A percentile compares a stretch with the other conserved stretches of the same genome.
Conservation (phyloP, 2,113 vertebrate genomes). For the Anoplopoma fimbria region DNA sequence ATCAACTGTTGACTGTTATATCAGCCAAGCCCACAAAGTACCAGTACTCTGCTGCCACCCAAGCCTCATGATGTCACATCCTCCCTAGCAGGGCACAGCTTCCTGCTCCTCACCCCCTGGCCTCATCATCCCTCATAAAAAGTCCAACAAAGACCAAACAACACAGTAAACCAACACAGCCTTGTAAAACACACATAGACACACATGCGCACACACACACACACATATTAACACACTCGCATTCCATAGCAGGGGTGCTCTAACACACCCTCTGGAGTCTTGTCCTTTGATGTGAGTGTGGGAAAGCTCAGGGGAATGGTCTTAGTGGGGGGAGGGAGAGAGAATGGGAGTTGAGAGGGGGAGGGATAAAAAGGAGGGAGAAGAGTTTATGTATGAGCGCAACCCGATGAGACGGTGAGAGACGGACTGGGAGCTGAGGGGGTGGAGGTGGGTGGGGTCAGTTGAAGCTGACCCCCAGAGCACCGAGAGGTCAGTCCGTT, state of each 20-base stretch:
- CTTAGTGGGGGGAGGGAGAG: constrained; percentile 54
- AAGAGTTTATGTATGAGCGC: constrained; percentile 21
- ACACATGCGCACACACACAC: constrained; percentile 43
- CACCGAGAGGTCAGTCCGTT: constrained; percentile 64
- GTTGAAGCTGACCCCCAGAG: constrained; percentile 49
- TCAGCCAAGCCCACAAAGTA: not conserved
- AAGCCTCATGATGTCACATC: constrained; percentile 71
- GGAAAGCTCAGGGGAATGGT: constrained; percentile 83
- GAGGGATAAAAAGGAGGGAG: not conserved
- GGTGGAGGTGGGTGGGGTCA: not conserved
- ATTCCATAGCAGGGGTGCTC: constrained; percentile 80
- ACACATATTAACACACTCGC: constrained; percentile 63
- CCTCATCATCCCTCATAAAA: constrained; percentile 76
- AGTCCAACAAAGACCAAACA: constrained; percentile 78
- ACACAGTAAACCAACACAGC: constrained; percentile 78
- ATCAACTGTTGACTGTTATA: not conserved
- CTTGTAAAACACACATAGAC: constrained; percentile 76
- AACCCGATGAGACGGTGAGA: constrained; percentile 15
- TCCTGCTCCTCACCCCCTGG: constrained; percentile 55
- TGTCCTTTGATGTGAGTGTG: constrained; percentile 82
- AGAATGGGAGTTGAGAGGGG: not conserved
- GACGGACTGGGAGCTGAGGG: constrained; percentile 5
- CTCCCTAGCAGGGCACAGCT: constrained; percentile 41
- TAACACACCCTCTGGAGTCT: constrained; percentile 78
- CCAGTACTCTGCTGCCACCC: constrained; percentile 10